Percentiles rank a stretch among this genome's conserved stretches.
phyloP scores from a whole-genome alignment of 2,888 invertebrate genomes.

The Phyllotreta cruciferae region DNA sequence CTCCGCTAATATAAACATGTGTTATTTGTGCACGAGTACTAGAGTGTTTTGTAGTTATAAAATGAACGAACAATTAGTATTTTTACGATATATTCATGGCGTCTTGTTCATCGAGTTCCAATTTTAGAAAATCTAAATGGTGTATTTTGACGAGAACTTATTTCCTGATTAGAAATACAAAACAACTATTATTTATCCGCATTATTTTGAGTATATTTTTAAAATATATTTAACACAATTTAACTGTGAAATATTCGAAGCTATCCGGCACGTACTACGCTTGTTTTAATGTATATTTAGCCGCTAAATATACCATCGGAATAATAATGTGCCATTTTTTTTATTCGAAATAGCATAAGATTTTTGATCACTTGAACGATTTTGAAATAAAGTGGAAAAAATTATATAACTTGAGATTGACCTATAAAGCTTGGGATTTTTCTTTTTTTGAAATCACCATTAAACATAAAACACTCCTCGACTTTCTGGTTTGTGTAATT shows the following conservation, averaged over 20 bases:
- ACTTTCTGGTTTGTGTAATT: conserved; percentile 1
- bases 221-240: conserved; percentile 33
- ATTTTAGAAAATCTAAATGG: conserved; percentile 18
- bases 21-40: neutral
- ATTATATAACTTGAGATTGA: too few relatives aligned
- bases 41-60: conserved; percentile 8
- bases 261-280: conserved; percentile 33
- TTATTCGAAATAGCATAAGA: conserved; percentile 6
- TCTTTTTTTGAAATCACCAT: neutral
- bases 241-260: conserved; percentile 32
- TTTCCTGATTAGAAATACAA: conserved; percentile 30
- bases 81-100: conserved; percentile 21
- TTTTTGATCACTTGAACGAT: too few relatives aligned
- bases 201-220: conserved; percentile 31
- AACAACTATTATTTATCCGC: conserved; percentile 31
- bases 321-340: conserved; percentile 35
- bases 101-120: conserved; percentile 16
- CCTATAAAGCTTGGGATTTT: too few relatives aligned
- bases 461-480: neutral
- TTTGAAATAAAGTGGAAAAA: too few relatives aligned
- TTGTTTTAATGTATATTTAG: conserved; percentile 35
- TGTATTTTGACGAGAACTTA: conserved; percentile 27
- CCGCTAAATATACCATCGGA: conserved; percentile 35
- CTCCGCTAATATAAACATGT: too few relatives aligned
- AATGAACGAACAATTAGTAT: conserved; percentile 21